Percentiles rank a stretch among this genome's conserved stretches.
These are phyloP conservation scores for Leucania comma DNA, from an alignment of 2,888 invertebrate species.

Conservation along the genomic window DNA sequence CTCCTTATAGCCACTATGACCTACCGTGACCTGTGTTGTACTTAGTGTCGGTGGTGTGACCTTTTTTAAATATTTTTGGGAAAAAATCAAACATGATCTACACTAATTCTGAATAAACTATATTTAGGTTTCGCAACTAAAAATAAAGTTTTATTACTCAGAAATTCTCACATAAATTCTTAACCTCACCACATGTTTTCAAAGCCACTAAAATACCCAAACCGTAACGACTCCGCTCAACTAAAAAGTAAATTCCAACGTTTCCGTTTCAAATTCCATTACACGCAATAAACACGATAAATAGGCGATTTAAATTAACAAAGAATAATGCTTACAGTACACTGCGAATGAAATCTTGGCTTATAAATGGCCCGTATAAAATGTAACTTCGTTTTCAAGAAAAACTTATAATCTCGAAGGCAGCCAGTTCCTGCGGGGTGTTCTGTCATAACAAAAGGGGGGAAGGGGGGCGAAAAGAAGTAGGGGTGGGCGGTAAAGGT, in stretches of 20 bases:
- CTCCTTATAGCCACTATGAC: too few species aligned
- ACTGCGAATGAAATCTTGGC: slow-evolving; percentile 65
- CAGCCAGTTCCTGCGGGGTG: slow-evolving; percentile 65
- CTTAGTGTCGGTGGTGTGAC: too few species aligned
- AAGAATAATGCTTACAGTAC: slow-evolving; percentile 57
- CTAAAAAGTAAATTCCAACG: slow-evolving; percentile 38
- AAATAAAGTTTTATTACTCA: too few species aligned
- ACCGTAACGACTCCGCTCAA: slow-evolving; percentile 10
- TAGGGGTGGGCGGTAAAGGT: slow-evolving; percentile 19
- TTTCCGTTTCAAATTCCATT: slow-evolving; percentile 54
- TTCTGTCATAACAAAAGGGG: slow-evolving; percentile 72
- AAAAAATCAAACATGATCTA: too few species aligned
- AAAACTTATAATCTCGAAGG: slow-evolving; percentile 74
- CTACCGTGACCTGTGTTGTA: too few species aligned
- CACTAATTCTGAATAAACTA: too few species aligned
- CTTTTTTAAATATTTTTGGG: too few species aligned
- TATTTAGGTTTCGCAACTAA: too few species aligned
- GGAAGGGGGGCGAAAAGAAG: background rate
- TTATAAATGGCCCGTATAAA: slow-evolving; percentile 70
- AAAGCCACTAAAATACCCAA: slow-evolving; percentile 8
- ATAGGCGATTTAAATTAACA: slow-evolving; percentile 58
- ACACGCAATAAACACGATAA: slow-evolving; percentile 56
- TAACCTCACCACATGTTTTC: slow-evolving; percentile 10
- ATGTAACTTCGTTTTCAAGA: slow-evolving; percentile 71
- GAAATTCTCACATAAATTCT: slow-evolving; percentile 8